These are phyloP conservation scores for Euthynnus affinis DNA, from an alignment of 2,797 vertebrate species.

Conservation along the genomic window DNA sequence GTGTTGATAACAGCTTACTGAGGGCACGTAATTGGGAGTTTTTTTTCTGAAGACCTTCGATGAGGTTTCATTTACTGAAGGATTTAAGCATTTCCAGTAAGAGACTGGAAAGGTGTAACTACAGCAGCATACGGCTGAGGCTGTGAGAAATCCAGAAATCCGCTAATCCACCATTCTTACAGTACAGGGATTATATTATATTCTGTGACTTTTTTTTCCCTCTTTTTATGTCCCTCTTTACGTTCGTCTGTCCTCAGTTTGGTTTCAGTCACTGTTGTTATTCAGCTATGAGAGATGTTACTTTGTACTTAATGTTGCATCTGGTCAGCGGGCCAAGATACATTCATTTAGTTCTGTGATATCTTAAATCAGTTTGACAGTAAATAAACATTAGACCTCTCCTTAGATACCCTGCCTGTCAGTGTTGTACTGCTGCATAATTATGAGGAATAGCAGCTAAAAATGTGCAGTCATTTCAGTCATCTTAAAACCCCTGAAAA, in stretches of 20 bases:
- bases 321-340: slow-evolving; percentile 56
- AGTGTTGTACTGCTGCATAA: background rate
- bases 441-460: background rate
- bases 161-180: slow-evolving; percentile 68
- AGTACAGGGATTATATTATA: slow-evolving; percentile 65
- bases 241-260: slow-evolving; percentile 46
- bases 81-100: slow-evolving; percentile 48
- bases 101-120: slow-evolving; percentile 63
- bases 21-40: slow-evolving; percentile 16
- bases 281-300: slow-evolving; percentile 49
- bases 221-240: slow-evolving; percentile 43
- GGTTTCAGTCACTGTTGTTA: slow-evolving; percentile 54
- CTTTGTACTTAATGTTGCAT: slow-evolving; percentile 48
- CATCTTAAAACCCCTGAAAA: background rate
- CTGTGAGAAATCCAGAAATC: slow-evolving; percentile 67
- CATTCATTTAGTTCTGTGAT: slow-evolving; percentile 4
- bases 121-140: slow-evolving; percentile 60
- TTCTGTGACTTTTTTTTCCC: slow-evolving; percentile 54
- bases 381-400: slow-evolving; percentile 9
- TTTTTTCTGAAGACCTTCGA: slow-evolving; percentile 23
- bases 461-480: slow-evolving; percentile 3
- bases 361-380: slow-evolving; percentile 9
- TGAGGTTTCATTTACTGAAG: slow-evolving; percentile 50
- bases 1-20: slow-evolving; percentile 30
- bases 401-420: slow-evolving; percentile 7